Evolutionary conservation across 2,888 invertebrate species (phyloP), one percentile per base, ranked within the genome.

Genomic region (Aphidoletes aphidimyza): DNA sequence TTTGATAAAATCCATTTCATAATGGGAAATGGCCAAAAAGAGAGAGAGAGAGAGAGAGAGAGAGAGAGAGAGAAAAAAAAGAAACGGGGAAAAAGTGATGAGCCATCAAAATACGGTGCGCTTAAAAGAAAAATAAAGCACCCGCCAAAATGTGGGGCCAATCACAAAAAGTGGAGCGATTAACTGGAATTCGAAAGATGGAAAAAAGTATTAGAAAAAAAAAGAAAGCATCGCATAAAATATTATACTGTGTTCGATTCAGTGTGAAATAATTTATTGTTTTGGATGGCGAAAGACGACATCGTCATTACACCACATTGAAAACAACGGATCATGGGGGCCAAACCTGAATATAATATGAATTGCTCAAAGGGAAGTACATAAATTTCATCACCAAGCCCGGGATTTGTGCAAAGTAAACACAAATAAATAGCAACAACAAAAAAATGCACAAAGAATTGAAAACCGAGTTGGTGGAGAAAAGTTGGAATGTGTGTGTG

Each of bases 181-280:
- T 26, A 54, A 54, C 54, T 54, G n/a, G 11, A 54, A 54, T 54
- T 54, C 3, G 11, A 22, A 14, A 2, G 26, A 26, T 2, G 0
- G 54, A 54, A 26, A 8, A 26, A 54, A 26, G 22, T 0, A 26
- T 5, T 2, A 54, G 17, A 19, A 39, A 11, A 39, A 39, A 39
- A 39, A 39, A 39, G 11, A 39, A 5, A 5, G 39, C 39, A 39
- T 19, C 17, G 54, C n/a, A 26, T 54, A 54, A 22, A 54, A 54
- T 54, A 54, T 54, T 54, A 54, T 54, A 42, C 14, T 54, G 22
- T 54, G 54, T 54, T 54, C 26, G 54, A 54, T 54, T 26, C 54
- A 54, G 54, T 54, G 54, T 54, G 54, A 54, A 54, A 54, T 54
- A 54, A 54, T 54, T 54, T 54, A 54, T 54, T 54, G 54, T 54